A percentile compares a stretch with the other conserved stretches of the same genome.
phyloP scores from a whole-genome alignment of 35 echinoderm and acorn worm genomes.

The Apostichopus parvimensis region DNA sequence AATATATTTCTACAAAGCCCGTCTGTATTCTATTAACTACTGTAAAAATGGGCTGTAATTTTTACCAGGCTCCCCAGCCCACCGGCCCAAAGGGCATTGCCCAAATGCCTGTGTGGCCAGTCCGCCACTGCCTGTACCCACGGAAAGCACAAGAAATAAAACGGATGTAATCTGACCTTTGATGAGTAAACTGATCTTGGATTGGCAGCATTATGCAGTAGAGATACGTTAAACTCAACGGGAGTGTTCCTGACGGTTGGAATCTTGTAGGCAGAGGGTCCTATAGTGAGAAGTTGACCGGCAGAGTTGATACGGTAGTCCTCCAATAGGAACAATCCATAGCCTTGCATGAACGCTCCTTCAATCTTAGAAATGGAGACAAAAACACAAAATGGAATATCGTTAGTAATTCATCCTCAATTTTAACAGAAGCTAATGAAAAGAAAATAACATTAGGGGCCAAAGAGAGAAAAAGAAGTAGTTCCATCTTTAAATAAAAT shows the following conservation, averaged over 20 bases:
- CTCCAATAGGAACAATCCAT: slow-evolving; percentile 28
- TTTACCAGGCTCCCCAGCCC: too few species aligned
- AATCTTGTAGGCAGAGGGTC: slow-evolving; percentile 39
- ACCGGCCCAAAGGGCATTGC: too few species aligned
- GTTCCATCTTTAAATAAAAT: too few species aligned
- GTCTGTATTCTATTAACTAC: too few species aligned
- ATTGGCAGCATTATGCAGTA: slow-evolving; percentile 50
- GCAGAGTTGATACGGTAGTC: slow-evolving; percentile 13
- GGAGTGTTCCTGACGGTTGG: slow-evolving; percentile 24
- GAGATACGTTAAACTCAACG: slow-evolving; percentile 41
- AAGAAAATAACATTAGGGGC: not conserved
- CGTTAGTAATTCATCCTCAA: too few species aligned
- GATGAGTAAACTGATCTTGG: slow-evolving; percentile 48
- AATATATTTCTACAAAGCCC: too few species aligned
- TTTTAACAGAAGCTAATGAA: not conserved
- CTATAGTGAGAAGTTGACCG: slow-evolving; percentile 38
- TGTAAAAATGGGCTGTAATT: too few species aligned
- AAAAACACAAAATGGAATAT: slow-evolving; percentile 8
- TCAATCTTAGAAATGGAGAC: slow-evolving; percentile 13
- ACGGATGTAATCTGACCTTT: not conserved
- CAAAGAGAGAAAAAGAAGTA: not conserved
- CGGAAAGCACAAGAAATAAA: not conserved
- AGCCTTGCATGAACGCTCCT: slow-evolving; percentile 54
- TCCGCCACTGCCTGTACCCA: not conserved
- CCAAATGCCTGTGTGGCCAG: too few species aligned